Percentiles rank a stretch among this genome's conserved stretches.
Conservation (phyloP, 1,140 invertebrate species). For the Tetramorium simillimum region DNA sequence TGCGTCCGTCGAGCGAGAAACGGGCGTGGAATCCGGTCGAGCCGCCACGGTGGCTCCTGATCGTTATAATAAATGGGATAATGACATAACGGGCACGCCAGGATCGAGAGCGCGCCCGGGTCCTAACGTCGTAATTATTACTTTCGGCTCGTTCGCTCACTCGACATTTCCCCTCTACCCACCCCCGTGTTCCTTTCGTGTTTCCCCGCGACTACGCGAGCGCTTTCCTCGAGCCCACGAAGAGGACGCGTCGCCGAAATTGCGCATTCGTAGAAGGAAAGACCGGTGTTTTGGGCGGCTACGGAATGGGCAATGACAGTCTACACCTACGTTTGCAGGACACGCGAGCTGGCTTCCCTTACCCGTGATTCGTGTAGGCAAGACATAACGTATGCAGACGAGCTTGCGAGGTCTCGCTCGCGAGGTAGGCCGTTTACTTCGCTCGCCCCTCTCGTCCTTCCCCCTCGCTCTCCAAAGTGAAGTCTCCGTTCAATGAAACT, state of each 20-base stretch:
- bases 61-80: constrained; percentile 81
- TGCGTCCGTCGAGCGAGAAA: constrained; percentile 78
- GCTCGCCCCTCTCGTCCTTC: background rate
- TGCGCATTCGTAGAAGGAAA: background rate
- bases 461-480: background rate
- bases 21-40: constrained; percentile 77
- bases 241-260: background rate
- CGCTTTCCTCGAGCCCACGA: background rate
- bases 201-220: constrained; percentile 19
- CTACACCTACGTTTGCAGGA: background rate
- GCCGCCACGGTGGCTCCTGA: constrained; percentile 63
- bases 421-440: background rate
- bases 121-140: constrained; percentile 78
- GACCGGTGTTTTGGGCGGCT: background rate
- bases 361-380: background rate
- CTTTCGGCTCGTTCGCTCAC: constrained; percentile 36
- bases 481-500: background rate
- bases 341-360: background rate
- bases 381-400: background rate
- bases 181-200: background rate
- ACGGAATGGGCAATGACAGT: background rate
- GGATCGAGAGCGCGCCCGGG: constrained; percentile 45
- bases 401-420: background rate
- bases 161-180: background rate
- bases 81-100: constrained; percentile 76